phyloP scores from a whole-genome alignment of 2,797 vertebrate genomes.

The Characodon lateralis region DNA sequence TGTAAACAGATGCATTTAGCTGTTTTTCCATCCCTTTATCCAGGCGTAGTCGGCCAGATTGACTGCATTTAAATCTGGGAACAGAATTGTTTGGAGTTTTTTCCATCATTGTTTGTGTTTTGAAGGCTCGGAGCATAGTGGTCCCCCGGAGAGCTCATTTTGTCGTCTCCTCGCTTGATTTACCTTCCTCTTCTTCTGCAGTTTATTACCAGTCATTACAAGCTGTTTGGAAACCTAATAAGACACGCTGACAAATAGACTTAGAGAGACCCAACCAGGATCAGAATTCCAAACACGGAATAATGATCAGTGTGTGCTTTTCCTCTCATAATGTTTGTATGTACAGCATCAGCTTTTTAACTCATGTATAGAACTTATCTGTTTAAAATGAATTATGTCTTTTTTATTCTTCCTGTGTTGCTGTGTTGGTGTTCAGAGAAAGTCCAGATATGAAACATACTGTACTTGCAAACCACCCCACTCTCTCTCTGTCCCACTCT shows the following conservation, averaged over 20 bases:
- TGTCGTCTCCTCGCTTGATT: constrained; percentile 86
- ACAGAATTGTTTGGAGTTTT: neutral
- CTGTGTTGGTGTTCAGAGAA: constrained; percentile 7
- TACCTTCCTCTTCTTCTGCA: constrained; percentile 83
- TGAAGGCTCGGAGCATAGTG: constrained; percentile 71
- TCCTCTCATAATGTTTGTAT: constrained; percentile 46
- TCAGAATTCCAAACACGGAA: constrained; percentile 32
- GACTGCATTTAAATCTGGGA: neutral
- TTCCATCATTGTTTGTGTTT: constrained; percentile 51
- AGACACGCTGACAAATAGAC: constrained; percentile 77
- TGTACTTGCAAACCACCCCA: constrained; percentile 15
- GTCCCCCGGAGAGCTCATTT: constrained; percentile 84
- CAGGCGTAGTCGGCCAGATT: constrained; percentile 31
- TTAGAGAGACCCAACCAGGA: constrained; percentile 58
- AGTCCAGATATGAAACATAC: constrained; percentile 16
- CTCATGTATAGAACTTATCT: constrained; percentile 42
- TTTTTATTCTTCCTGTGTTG: constrained; percentile 23
- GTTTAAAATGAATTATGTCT: constrained; percentile 54
- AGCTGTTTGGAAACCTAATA: constrained; percentile 88
- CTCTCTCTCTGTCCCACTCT: constrained; percentile 17
- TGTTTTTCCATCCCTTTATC: constrained; percentile 31
- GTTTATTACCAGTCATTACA: constrained; percentile 90
- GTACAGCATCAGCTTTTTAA: constrained; percentile 50
- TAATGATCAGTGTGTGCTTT: constrained; percentile 22
- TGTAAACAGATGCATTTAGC: constrained; percentile 12